Percentiles rank a stretch among this genome's conserved stretches.
Evolutionary conservation across 2,113 vertebrate species (phyloP).

Genomic region (Heteronetta atricapilla): DNA sequence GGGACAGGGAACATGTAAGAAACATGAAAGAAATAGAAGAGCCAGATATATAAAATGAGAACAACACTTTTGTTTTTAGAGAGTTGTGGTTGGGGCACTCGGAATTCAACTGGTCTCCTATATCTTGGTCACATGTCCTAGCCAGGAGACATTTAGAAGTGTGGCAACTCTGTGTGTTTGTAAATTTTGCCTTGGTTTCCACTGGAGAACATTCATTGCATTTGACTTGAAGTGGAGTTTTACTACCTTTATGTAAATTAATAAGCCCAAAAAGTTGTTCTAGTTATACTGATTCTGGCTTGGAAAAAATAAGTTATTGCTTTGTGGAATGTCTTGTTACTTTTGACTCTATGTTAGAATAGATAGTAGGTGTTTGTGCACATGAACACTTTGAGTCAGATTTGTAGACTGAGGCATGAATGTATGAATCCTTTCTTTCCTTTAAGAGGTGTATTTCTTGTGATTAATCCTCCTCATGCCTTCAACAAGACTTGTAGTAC

Average conservation of each 20-base stretch:
- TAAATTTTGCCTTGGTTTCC: neutral
- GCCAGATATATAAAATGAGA: neutral
- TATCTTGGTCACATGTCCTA: neutral
- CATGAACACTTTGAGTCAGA: neutral
- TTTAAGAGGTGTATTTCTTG: neutral
- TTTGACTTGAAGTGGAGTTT: neutral
- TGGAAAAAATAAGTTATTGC: neutral
- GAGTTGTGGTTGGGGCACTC: neutral
- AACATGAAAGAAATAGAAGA: neutral
- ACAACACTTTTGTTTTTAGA: neutral
- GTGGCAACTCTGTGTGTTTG: neutral
- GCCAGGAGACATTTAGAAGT: neutral
- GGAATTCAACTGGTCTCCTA: neutral
- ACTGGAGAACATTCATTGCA: neutral
- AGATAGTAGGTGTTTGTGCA: neutral
- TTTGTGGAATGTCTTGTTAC: neutral
- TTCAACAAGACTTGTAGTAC: neutral
- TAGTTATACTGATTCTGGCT: neutral
- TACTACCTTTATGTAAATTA: neutral
- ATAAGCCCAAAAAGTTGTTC: neutral
- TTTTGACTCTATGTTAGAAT: neutral
- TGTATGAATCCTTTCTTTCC: neutral
- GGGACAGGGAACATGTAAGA: neutral
- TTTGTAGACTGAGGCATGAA: neutral
- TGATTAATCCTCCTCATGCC: neutral